A percentile compares a stretch with the other conserved stretches of the same genome.
Evolutionary conservation across 2,113 vertebrate species (phyloP).

Genomic region (Tonatia bakeri): DNA sequence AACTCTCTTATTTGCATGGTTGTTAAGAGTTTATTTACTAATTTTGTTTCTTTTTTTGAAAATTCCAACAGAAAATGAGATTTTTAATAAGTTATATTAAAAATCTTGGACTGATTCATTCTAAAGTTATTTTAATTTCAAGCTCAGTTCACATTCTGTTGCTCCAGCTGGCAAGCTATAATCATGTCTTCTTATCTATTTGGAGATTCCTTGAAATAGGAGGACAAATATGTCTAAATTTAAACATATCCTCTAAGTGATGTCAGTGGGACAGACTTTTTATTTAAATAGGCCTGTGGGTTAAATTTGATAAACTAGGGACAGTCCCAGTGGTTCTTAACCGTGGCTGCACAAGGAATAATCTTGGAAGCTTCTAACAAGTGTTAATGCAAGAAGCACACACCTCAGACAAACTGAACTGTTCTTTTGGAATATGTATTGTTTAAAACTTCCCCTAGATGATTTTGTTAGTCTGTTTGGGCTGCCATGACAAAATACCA

Average conservation of each 20-base stretch:
- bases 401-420: not conserved
- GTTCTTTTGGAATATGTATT: not conserved
- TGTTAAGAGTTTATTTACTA: not conserved
- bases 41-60: conserved; percentile 33
- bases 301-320: not conserved
- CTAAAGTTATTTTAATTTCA: conserved; percentile 61
- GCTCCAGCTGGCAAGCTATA: conserved; percentile 49
- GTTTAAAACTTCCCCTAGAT: not conserved
- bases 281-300: not conserved
- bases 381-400: not conserved
- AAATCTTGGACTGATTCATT: conserved; percentile 35
- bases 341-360: not conserved
- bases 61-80: conserved; percentile 27
- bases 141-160: conserved; percentile 56
- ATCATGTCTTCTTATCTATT: conserved; percentile 54
- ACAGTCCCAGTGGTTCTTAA: not conserved
- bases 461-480: not conserved
- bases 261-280: not conserved
- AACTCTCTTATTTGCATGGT: not conserved
- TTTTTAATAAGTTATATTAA: conserved; percentile 32
- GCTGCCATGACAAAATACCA: not conserved
- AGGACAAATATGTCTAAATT: conserved; percentile 44
- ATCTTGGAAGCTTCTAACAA: not conserved
- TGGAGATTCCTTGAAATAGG: conserved; percentile 60
- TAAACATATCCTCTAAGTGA: conserved; percentile 53